Conservation (phyloP, 2,888 invertebrate species). For the Xylocampa areola region DNA sequence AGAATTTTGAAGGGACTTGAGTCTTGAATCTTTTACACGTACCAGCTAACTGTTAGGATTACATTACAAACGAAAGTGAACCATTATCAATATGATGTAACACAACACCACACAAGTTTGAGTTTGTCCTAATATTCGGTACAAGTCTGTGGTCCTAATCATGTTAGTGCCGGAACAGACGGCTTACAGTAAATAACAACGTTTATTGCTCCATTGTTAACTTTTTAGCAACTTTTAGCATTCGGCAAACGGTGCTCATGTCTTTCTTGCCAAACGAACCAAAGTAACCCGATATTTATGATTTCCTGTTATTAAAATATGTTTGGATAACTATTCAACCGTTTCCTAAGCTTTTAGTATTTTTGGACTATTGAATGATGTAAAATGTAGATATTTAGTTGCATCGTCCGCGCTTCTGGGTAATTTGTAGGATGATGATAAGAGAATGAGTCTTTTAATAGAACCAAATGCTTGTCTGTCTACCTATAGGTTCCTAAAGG, state of each 20-base stretch:
- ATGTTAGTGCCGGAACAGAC: slow-evolving; percentile 20
- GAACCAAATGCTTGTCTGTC: too few species aligned
- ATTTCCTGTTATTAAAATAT: slow-evolving; percentile 9
- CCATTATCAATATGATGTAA: slow-evolving; percentile 8
- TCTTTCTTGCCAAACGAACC: slow-evolving; percentile 7
- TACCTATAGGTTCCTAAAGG: too few species aligned
- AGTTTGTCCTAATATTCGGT: too few species aligned
- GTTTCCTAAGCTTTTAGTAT: not conserved
- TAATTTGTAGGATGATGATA: not conserved
- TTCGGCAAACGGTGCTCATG: slow-evolving; percentile 1
- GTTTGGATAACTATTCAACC: slow-evolving; percentile 6
- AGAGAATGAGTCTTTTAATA: too few species aligned
- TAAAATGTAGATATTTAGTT: not conserved
- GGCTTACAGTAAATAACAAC: slow-evolving; percentile 14
- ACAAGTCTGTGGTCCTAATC: slow-evolving; percentile 8
- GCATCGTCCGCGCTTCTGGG: not conserved
- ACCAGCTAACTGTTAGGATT: too few species aligned
- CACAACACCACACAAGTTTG: not conserved
- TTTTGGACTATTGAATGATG: too few species aligned
- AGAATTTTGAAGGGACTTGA: too few species aligned
- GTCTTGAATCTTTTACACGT: too few species aligned
- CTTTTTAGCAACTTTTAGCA: slow-evolving; percentile 34
- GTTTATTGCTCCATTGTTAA: slow-evolving; percentile 24
- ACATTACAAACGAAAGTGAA: too few species aligned
- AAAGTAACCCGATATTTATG: slow-evolving; percentile 4